Evolutionary conservation across 37 sponge, comb jelly and placozoan species (phyloP).

Genomic region (Beroe forskalii): DNA sequence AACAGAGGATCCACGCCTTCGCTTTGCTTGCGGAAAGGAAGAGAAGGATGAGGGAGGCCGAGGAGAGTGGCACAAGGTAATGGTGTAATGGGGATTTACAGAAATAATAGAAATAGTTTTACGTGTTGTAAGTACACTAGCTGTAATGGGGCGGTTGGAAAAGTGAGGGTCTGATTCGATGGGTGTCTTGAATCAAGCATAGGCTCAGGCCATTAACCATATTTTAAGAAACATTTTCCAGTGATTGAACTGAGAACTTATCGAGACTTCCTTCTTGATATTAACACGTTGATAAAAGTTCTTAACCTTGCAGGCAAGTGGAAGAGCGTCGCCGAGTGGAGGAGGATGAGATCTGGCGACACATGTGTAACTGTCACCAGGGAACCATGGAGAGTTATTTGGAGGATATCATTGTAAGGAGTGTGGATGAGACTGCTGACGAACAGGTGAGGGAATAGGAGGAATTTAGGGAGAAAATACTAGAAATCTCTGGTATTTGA

Average conservation of each 20-base stretch:
- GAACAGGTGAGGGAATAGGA: constrained; percentile 76
- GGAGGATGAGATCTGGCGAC: constrained; percentile 95
- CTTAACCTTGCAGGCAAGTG: constrained; percentile 78
- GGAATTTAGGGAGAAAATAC: neutral
- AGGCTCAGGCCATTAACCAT: too few relatives aligned
- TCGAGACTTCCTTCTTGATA: too few relatives aligned
- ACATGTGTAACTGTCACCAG: constrained; percentile 70
- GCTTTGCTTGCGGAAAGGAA: constrained; percentile 89
- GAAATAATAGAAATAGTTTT: too few relatives aligned
- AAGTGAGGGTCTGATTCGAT: too few relatives aligned
- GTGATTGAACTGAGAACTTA: too few relatives aligned
- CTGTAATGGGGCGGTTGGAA: too few relatives aligned
- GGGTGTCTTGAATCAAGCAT: too few relatives aligned
- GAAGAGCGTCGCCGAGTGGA: constrained; percentile 85
- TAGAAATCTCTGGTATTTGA: neutral
- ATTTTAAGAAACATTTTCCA: too few relatives aligned
- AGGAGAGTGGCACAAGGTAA: constrained; percentile 84
- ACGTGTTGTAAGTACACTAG: too few relatives aligned
- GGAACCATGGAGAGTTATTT: constrained; percentile 88
- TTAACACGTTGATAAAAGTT: too few relatives aligned
- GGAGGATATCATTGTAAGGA: constrained; percentile 84
- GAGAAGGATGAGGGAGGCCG: constrained; percentile 92
- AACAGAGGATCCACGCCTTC: constrained; percentile 85
- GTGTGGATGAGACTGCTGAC: constrained; percentile 82
- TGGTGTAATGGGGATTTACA: too few relatives aligned